Evolutionary conservation across 35 echinoderm and acorn worm genomes (phyloP).

Genomic region (Chiridota heheva): DNA sequence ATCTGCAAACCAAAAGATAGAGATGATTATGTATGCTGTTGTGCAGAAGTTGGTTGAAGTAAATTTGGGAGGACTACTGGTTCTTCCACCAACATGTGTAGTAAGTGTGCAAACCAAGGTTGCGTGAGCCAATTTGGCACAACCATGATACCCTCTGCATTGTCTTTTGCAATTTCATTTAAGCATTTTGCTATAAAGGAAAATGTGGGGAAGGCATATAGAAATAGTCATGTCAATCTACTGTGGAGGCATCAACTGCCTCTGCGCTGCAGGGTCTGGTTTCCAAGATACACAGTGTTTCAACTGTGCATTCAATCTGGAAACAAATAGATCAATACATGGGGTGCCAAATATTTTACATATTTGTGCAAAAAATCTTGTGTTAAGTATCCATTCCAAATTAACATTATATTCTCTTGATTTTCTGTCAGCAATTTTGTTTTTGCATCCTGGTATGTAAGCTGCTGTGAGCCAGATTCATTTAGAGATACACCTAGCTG

Average conservation of each 20-base stretch:
- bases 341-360: constrained; percentile 33
- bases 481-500: neutral
- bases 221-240: neutral
- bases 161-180: neutral
- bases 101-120: neutral
- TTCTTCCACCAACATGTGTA: neutral
- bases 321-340: constrained; percentile 72
- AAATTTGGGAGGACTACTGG: neutral
- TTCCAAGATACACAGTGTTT: constrained; percentile 21
- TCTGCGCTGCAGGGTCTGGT: neutral
- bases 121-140: neutral
- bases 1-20: neutral
- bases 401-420: constrained; percentile 1
- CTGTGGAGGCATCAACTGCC: neutral
- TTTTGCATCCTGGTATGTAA: neutral
- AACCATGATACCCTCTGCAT: neutral
- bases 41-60: neutral
- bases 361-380: constrained; percentile 4
- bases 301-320: constrained; percentile 50
- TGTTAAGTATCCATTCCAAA: constrained; percentile 51
- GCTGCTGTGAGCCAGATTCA: constrained; percentile 26
- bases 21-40: neutral
- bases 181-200: neutral
- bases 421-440: neutral
- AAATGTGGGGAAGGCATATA: neutral